Evolutionary conservation across 2,797 vertebrate genomes (phyloP).

Genomic region (Clarias fuscus): DNA sequence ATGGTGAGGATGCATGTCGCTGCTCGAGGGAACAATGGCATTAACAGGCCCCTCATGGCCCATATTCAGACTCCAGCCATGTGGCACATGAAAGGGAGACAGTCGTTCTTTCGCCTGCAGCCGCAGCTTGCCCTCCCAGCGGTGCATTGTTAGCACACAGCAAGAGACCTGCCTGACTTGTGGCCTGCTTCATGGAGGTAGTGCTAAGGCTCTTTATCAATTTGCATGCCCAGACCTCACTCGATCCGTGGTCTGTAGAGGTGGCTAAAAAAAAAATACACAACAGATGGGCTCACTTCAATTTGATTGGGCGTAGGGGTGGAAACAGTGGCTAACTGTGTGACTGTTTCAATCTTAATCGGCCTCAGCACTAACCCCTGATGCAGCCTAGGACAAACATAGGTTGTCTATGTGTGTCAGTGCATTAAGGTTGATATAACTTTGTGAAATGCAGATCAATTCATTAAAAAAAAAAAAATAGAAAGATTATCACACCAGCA

Average conservation of each 20-base stretch:
- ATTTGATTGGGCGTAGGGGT: constrained; percentile 77
- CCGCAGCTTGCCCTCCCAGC: constrained; percentile 66
- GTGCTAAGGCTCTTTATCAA: constrained; percentile 77
- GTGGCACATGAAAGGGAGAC: constrained; percentile 84
- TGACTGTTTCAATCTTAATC: constrained; percentile 39
- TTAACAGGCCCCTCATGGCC: constrained; percentile 83
- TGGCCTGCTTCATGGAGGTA: constrained; percentile 74
- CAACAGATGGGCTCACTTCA: constrained; percentile 85
- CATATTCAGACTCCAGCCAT: constrained; percentile 80
- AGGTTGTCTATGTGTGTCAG: background rate
- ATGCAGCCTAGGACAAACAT: constrained; percentile 23
- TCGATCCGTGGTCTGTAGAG: constrained; percentile 74
- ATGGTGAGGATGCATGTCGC: constrained; percentile 73
- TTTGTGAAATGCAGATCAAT: background rate
- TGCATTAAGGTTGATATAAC: background rate
- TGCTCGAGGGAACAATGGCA: constrained; percentile 78
- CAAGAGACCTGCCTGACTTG: constrained; percentile 80
- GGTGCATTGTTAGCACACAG: constrained; percentile 85
- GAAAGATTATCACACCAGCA: background rate
- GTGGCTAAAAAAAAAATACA: constrained; percentile 65
- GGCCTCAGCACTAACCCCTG: constrained; percentile 26
- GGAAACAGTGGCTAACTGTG: constrained; percentile 54
- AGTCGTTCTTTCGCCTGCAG: constrained; percentile 67
- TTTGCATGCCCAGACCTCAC: constrained; percentile 77
- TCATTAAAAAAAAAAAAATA: background rate